Base-by-base conservation (phyloP, 1,140 invertebrate species). In the Drosophila serrata region DNA sequence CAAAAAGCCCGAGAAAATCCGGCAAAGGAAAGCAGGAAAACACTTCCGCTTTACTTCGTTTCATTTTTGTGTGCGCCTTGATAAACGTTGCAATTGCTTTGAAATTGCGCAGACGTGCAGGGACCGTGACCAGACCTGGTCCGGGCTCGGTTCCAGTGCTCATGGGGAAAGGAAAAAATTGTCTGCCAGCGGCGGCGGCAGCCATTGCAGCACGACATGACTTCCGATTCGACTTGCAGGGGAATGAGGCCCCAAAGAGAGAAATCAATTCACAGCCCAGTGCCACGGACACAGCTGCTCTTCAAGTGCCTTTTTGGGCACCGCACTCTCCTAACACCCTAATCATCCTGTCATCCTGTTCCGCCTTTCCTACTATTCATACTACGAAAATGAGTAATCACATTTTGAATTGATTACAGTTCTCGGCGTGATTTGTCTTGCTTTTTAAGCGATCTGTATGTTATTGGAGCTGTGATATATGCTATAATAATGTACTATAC, bases 21-120 rank as follows among this genome's bases (percentile, higher is more conserved):
- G 74, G 82, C 68, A 88, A 79, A 72, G 75, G 35, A 79, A 79
- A 73, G 74, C 79, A 70, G 80, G 79, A 90, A 90, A 90, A 85
- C 85, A 88, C 84, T 88, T 88, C 84, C 84, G 84, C 51, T 58
- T 81, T 85, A 81, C 77, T 85, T 80, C 67, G 68, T 74, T 81
- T 88, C 69, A 90, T 78, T 90, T 84, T 77, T 81, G 81, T 88
- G 35, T 88, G 57, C 60, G 81, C 65, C 74, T 73, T 88, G 65
- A 78, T 85, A 85, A 90, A 90, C 81, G 85, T 73, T 79, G 86
- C 78, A 90, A 90, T 90, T 85, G 81, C 85, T 90, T 90, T 74
- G 70, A 90, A 90, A 90, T 85, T 74, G 78, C 81, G 78, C 81
- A 90, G 86, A 90, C 85, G 86, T 90, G 81, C 67, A 64, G 81